A percentile compares a stretch with the other conserved stretches of the same genome.
These are phyloP conservation scores for Sminthurides bifidus DNA, from an alignment of 1,140 invertebrate species.

Conservation along the genomic window DNA sequence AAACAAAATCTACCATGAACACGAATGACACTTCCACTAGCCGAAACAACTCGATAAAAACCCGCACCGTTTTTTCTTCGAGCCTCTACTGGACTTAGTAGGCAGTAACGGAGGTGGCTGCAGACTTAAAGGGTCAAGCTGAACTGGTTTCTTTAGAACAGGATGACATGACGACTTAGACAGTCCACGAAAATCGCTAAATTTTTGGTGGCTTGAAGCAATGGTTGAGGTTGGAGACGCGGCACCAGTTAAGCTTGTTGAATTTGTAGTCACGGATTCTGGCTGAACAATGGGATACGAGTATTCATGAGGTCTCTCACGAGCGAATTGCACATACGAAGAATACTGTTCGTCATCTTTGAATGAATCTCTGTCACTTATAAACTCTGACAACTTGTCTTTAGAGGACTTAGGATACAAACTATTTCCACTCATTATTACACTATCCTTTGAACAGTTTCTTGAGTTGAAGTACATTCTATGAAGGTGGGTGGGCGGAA, in stretches of 20 bases:
- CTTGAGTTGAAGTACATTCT: constrained; percentile 41
- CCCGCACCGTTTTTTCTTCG: constrained; percentile 28
- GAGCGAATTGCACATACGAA: constrained; percentile 73
- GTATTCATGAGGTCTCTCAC: constrained; percentile 41
- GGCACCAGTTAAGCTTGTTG: constrained; percentile 7
- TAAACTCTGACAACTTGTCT: constrained; percentile 31
- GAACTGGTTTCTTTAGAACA: constrained; percentile 30
- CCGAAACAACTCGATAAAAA: not conserved
- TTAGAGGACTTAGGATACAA: constrained; percentile 36
- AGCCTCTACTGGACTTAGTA: constrained; percentile 29
- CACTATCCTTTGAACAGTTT: constrained; percentile 22
- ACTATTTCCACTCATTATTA: constrained; percentile 33
- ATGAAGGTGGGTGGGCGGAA: constrained; percentile 38
- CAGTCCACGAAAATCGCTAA: no score
- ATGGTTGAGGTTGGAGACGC: constrained; percentile 17
- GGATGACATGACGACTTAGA: no score
- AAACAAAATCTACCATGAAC: not conserved
- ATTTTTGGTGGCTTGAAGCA: constrained; percentile 12
- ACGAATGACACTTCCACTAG: not conserved
- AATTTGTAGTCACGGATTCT: constrained; percentile 8
- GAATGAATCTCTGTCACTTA: constrained; percentile 22
- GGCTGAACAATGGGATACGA: constrained; percentile 30
- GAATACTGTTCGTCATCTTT: constrained; percentile 40
- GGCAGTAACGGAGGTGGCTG: constrained; percentile 30
- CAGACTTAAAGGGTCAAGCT: constrained; percentile 28